These are phyloP conservation scores for Papilio glaucus DNA, from an alignment of 1,140 invertebrate species.

Conservation along the genomic window DNA sequence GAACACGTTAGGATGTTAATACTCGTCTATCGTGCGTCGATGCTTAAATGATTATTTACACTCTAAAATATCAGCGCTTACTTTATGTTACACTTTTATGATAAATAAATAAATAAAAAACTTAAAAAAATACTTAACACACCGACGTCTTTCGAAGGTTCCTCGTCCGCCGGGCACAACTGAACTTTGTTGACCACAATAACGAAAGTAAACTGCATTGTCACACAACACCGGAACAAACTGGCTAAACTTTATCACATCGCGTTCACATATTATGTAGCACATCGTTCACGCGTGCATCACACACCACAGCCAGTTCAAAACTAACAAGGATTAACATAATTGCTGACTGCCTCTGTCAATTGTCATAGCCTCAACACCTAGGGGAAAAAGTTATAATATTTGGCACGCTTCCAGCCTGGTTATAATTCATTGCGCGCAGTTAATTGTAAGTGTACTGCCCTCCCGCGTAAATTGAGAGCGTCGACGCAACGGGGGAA, in stretches of 20 bases:
- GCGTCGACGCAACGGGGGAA: slow-evolving; percentile 70
- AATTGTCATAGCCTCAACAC: slow-evolving; percentile 65
- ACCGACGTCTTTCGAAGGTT: slow-evolving; percentile 69
- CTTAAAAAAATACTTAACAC: slow-evolving; percentile 35
- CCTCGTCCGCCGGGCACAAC: slow-evolving; percentile 71
- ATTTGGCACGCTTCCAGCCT: slow-evolving; percentile 58
- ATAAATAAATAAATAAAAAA: neutral
- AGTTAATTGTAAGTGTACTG: slow-evolving; percentile 76
- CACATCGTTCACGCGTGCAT: slow-evolving; percentile 71
- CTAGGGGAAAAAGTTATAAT: slow-evolving; percentile 60
- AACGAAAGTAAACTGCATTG: slow-evolving; percentile 79
- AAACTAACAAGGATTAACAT: slow-evolving; percentile 78
- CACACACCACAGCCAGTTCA: slow-evolving; percentile 60
- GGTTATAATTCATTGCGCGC: slow-evolving; percentile 70
- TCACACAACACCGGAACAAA: slow-evolving; percentile 55
- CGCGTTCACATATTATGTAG: slow-evolving; percentile 61
- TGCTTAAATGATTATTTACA: too few species aligned
- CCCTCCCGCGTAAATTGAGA: slow-evolving; percentile 78
- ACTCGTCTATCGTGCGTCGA: too few species aligned
- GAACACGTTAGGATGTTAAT: too few species aligned
- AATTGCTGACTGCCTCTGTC: slow-evolving; percentile 62
- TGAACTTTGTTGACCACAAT: slow-evolving; percentile 77
- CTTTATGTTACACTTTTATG: neutral
- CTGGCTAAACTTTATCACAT: slow-evolving; percentile 65
- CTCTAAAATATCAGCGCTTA: neutral